Conservation (phyloP, 2,888 invertebrate species). For the Colostygia pectinataria region DNA sequence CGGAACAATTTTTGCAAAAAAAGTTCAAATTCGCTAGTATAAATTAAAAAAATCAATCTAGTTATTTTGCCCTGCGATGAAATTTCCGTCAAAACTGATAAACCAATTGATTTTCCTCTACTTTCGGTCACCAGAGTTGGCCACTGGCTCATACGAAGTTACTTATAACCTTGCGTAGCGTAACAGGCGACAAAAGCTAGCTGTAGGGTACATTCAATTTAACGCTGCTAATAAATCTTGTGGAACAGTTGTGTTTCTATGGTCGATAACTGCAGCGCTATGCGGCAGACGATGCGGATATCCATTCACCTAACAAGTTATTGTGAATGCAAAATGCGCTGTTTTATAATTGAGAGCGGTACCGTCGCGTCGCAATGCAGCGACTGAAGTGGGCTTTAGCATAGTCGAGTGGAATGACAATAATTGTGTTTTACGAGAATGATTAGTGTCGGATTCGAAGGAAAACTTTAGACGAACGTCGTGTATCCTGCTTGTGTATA, state of each 20-base stretch:
- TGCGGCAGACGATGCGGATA: conserved; percentile 36
- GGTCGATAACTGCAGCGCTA: conserved; percentile 31
- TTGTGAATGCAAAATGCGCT: conserved; percentile 25
- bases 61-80: too few relatives aligned
- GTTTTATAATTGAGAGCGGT: conserved; percentile 23
- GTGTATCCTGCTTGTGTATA: too few relatives aligned
- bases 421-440: conserved; percentile 20
- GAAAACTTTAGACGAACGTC: too few relatives aligned
- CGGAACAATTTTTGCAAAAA: too few relatives aligned
- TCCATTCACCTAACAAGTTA: conserved; percentile 25
- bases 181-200: conserved; percentile 1
- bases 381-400: conserved; percentile 19
- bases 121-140: too few relatives aligned
- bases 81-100: too few relatives aligned
- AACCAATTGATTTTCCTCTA: too few relatives aligned
- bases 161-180: too few relatives aligned
- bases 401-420: conserved; percentile 9
- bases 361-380: conserved; percentile 14
- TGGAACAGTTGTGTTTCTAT: conserved; percentile 22
- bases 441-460: background rate
- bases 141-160: too few relatives aligned
- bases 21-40: too few relatives aligned
- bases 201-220: conserved; percentile 18
- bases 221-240: conserved; percentile 16
- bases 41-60: too few relatives aligned